phyloP scores from a whole-genome alignment of 1,140 invertebrate species.

The Elysia chlorotica region DNA sequence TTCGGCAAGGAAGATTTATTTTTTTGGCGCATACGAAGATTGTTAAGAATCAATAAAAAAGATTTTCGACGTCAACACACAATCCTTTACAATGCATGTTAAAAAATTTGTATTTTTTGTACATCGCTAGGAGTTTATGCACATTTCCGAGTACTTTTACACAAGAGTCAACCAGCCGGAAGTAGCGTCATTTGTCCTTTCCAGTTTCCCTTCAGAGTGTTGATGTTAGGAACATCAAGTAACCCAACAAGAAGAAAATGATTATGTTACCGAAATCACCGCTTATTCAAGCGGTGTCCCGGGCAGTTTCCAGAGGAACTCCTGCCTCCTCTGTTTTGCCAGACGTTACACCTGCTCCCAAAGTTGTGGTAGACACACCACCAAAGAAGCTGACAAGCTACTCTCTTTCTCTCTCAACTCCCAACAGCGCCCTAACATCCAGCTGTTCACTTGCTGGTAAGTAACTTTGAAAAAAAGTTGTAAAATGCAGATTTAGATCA shows the following conservation, averaged over 20 bases:
- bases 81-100: too few species aligned
- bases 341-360: conserved; percentile 14
- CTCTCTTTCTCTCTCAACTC: neutral
- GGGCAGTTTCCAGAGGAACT: conserved; percentile 23
- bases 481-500: neutral
- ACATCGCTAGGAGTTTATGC: neutral
- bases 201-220: conserved; percentile 5
- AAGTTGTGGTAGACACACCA: conserved; percentile 12
- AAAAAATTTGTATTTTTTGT: neutral
- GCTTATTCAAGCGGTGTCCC: conserved; percentile 28
- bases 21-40: too few species aligned
- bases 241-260: conserved; percentile 23
- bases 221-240: neutral
- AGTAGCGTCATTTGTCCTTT: neutral
- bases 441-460: conserved; percentile 4
- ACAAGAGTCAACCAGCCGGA: neutral
- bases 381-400: conserved; percentile 11
- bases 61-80: too few species aligned
- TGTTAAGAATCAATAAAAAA: too few species aligned
- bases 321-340: conserved; percentile 1
- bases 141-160: neutral
- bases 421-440: conserved; percentile 1
- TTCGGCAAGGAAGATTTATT: too few species aligned
- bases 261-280: conserved; percentile 33
- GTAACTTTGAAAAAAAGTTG: neutral